These are phyloP conservation scores for Lamprotornis superbus DNA, from an alignment of 2,113 vertebrate species.

Conservation along the genomic window DNA sequence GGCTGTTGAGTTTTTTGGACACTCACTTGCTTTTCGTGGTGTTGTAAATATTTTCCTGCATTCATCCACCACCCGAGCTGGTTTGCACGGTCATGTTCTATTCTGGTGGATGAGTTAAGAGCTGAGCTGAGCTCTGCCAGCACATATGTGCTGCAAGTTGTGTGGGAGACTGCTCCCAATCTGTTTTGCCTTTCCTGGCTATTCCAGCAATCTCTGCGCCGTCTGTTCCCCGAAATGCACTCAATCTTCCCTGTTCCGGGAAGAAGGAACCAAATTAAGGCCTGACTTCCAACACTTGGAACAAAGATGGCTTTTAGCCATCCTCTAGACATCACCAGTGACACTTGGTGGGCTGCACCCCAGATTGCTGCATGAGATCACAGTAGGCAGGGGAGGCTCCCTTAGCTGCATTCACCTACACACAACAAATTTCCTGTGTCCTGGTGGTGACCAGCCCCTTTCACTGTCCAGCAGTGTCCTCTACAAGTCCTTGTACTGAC, in stretches of 20 bases:
- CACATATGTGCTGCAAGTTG: constrained; percentile 44
- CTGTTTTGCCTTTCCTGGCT: constrained; percentile 40
- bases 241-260: neutral
- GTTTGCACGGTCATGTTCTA: neutral
- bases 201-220: constrained; percentile 34
- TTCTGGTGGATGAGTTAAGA: constrained; percentile 45
- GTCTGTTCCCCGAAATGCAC: constrained; percentile 24
- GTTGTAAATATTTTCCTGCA: constrained; percentile 17
- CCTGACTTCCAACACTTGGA: neutral
- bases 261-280: constrained; percentile 26
- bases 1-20: neutral
- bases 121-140: constrained; percentile 12
- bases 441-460: neutral
- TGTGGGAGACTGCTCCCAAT: constrained; percentile 32
- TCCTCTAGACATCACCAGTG: neutral
- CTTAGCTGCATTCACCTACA: neutral
- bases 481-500: neutral
- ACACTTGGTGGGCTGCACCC: neutral
- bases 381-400: neutral
- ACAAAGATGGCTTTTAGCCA: constrained; percentile 53
- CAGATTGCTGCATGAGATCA: neutral
- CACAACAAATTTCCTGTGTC: neutral
- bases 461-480: neutral
- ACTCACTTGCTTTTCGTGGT: neutral
- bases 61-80: neutral